These are phyloP conservation scores for Nymphalis polychloros DNA, from an alignment of 2,888 invertebrate species.

Conservation along the genomic window DNA sequence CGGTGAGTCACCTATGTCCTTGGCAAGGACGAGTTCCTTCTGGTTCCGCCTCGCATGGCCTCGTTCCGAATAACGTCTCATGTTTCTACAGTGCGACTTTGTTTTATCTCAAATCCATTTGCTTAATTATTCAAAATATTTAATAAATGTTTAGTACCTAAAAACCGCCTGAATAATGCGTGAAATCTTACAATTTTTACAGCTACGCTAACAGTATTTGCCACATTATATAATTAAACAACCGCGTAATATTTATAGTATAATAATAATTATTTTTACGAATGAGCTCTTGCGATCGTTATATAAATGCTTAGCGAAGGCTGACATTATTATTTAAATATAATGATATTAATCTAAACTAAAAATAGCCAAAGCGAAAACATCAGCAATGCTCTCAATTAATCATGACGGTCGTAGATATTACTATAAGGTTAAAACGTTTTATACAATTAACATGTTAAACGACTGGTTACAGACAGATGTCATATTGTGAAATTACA, in stretches of 20 bases:
- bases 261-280: not conserved
- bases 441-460: constrained; percentile 5
- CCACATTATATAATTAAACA: not conserved
- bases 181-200: constrained; percentile 30
- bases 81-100: constrained; percentile 32
- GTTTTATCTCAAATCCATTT: not conserved
- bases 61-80: constrained; percentile 44
- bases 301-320: constrained; percentile 28
- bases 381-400: constrained; percentile 31
- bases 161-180: not conserved
- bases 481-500: not conserved
- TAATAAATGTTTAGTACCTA: no score
- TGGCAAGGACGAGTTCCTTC: constrained; percentile 55
- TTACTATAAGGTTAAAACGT: constrained; percentile 8
- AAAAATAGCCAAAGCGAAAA: constrained; percentile 32
- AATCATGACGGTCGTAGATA: constrained; percentile 14
- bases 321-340: constrained; percentile 6
- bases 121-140: no score
- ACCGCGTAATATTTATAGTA: not conserved
- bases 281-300: constrained; percentile 31
- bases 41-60: constrained; percentile 40
- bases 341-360: constrained; percentile 5
- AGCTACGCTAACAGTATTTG: not conserved
- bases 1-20: constrained; percentile 70
- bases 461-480: not conserved